Base-by-base conservation (phyloP, 2,888 invertebrate species). In the Athripsodes cinereus region DNA sequence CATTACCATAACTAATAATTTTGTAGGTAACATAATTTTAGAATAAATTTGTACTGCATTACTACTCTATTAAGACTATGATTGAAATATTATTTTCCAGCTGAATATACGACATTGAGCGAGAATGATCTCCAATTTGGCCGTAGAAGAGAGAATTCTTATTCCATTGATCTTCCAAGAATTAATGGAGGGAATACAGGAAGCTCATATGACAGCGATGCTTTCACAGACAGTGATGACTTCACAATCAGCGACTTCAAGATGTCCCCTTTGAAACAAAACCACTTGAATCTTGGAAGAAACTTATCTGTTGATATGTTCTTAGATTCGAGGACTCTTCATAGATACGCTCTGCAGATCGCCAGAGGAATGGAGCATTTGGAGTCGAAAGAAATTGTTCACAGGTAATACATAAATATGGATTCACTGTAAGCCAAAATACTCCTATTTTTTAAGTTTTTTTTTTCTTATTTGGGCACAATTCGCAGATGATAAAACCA, bases 301-400 rank as follows among this genome's bases (percentile, higher is more conserved):
- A 55, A 35, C 13, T 11, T 49, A 10, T 57, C 58, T 3, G 69
- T 74, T 18, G 71, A 74, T 57, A 72, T 71, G 48, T 67, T 72
- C 1, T 67, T 81, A 16, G 72, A 79, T 58, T 69, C 78, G 34
- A 71, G 70, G 1, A 84, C 85, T 66, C 69, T 91, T 70, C 79
- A 88, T 53, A 80, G 82, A 19, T 92, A 91, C 67, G 89, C 91
- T 0, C 67, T 87, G 13, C 92, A 92, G 72, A 88, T 92, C 21
- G 89, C 91, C 0, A 74, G 79, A 58, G 92, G 92, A 6, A 93
- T 93, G 92, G 79, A 80, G 18, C 85, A 88, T 70, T 74, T 90
- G 49, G 89, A 90, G 68, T 78, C 78, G 26, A 80, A 83, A 60
- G 80, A 82, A 8, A 86, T 90, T 22, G 86, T 86, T 0, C 90